These are phyloP conservation scores for Clupea harengus DNA, from an alignment of 2,113 vertebrate genomes.

Conservation along the genomic window DNA sequence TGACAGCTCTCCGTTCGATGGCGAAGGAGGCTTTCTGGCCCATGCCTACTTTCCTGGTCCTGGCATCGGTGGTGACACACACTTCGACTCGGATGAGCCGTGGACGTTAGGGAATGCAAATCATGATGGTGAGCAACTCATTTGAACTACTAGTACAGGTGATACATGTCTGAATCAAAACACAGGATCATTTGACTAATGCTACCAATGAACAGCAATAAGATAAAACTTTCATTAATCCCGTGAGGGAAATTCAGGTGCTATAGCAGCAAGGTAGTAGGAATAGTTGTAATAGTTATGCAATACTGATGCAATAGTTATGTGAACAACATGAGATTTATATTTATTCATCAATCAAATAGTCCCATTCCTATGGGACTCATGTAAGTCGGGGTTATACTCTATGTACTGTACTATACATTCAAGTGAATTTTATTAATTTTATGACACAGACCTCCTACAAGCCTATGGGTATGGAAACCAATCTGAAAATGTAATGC, in stretches of 20 bases:
- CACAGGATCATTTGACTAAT: neutral
- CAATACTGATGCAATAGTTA: neutral
- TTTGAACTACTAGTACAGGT: neutral
- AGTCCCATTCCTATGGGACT: neutral
- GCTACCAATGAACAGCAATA: neutral
- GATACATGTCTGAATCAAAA: neutral
- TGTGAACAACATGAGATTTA: neutral
- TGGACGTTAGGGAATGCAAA: slow-evolving; percentile 96
- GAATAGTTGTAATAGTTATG: neutral
- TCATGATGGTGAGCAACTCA: slow-evolving; percentile 82
- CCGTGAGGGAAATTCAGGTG: no score
- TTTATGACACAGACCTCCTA: neutral
- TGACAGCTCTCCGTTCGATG: slow-evolving; percentile 96
- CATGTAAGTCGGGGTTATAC: neutral
- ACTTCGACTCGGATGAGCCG: slow-evolving; percentile 96
- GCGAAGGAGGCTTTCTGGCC: slow-evolving; percentile 95
- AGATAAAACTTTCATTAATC: no score
- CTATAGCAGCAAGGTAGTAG: no score
- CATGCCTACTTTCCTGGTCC: slow-evolving; percentile 98
- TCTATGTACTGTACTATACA: neutral
- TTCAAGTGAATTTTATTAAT: neutral
- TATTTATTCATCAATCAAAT: neutral
- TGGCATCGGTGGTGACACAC: slow-evolving; percentile 96
- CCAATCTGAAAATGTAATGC: neutral
- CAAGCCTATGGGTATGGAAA: neutral